Percentiles rank a stretch among this genome's conserved stretches.
These are phyloP conservation scores for Diabrotica virgifera DNA, from an alignment of 1,140 invertebrate genomes.

Conservation along the genomic window DNA sequence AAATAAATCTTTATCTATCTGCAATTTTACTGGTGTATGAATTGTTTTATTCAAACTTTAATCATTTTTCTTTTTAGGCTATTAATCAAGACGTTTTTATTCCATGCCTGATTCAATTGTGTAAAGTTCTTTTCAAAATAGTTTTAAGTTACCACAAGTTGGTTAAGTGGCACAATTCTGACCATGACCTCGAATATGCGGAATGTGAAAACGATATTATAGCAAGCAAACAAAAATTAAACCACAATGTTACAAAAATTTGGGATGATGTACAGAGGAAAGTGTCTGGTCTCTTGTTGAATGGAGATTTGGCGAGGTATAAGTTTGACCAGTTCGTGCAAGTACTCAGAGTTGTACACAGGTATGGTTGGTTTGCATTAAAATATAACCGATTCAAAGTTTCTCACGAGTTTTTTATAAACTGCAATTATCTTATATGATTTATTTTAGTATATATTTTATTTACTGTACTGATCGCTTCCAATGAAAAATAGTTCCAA, in stretches of 20 bases:
- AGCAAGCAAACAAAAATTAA: conserved; percentile 80
- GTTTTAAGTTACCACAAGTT: conserved; percentile 79
- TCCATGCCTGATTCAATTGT: conserved; percentile 76
- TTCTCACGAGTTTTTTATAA: neutral
- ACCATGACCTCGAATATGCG: conserved; percentile 13
- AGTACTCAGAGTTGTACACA: conserved; percentile 82
- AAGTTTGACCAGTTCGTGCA: conserved; percentile 95
- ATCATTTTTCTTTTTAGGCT: conserved; percentile 51
- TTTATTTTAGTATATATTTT: neutral
- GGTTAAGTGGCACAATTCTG: conserved; percentile 69
- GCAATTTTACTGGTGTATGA: no score
- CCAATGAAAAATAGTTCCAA: no score
- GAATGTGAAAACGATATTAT: conserved; percentile 58
- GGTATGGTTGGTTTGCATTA: conserved; percentile 47
- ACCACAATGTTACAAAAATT: conserved; percentile 78
- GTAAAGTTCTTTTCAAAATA: conserved; percentile 79
- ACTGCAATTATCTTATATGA: neutral
- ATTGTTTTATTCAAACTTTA: neutral
- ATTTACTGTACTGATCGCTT: no score
- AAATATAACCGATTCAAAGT: conserved; percentile 5
- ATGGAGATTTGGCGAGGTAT: conserved; percentile 74
- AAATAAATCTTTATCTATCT: no score
- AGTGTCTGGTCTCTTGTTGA: conserved; percentile 74
- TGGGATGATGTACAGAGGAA: conserved; percentile 96
- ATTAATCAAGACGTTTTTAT: conserved; percentile 76